These are phyloP conservation scores for Parnassius apollo DNA, from an alignment of 2,888 invertebrate species.

Conservation along the genomic window DNA sequence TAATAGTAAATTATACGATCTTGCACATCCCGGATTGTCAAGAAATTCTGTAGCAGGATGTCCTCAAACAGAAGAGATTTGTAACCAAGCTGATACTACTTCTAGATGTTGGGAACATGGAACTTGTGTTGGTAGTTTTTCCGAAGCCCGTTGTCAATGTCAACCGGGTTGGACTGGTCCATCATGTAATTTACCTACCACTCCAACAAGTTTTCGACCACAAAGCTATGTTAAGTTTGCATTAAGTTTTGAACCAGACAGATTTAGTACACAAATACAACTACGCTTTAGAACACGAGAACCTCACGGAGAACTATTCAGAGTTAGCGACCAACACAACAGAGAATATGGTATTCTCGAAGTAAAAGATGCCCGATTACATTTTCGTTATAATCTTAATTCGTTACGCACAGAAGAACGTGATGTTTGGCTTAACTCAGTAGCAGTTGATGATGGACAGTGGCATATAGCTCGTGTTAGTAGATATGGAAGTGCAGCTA, in stretches of 20 bases:
- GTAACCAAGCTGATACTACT: slow-evolving; percentile 92
- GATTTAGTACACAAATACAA: slow-evolving; percentile 95
- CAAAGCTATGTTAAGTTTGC: slow-evolving; percentile 99
- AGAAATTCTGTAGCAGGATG: slow-evolving; percentile 94
- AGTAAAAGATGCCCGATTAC: slow-evolving; percentile 93
- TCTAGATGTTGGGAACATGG: slow-evolving; percentile 96
- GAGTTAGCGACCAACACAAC: slow-evolving; percentile 96
- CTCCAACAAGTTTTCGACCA: slow-evolving; percentile 94
- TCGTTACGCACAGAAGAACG: slow-evolving; percentile 94
- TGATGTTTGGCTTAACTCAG: slow-evolving; percentile 93
- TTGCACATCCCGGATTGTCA: slow-evolving; percentile 95
- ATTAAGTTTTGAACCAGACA: slow-evolving; percentile 94
- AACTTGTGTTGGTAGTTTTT: slow-evolving; percentile 95
- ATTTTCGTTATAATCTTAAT: slow-evolving; percentile 96
- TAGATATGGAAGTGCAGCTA: slow-evolving; percentile 95
- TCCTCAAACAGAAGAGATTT: slow-evolving; percentile 95
- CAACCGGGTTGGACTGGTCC: slow-evolving; percentile 97
- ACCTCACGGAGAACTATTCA: slow-evolving; percentile 95
- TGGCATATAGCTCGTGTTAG: slow-evolving; percentile 97
- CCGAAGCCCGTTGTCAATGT: slow-evolving; percentile 95
- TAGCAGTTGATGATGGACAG: slow-evolving; percentile 96
- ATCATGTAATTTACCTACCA: slow-evolving; percentile 91
- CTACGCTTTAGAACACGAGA: slow-evolving; percentile 96
- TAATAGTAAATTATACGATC: slow-evolving; percentile 96
- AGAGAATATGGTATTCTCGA: slow-evolving; percentile 95